Evolutionary conservation across 2,888 invertebrate species (phyloP), one percentile per base, ranked within the genome.

Genomic region (Macrostomum cliftonense): DNA sequence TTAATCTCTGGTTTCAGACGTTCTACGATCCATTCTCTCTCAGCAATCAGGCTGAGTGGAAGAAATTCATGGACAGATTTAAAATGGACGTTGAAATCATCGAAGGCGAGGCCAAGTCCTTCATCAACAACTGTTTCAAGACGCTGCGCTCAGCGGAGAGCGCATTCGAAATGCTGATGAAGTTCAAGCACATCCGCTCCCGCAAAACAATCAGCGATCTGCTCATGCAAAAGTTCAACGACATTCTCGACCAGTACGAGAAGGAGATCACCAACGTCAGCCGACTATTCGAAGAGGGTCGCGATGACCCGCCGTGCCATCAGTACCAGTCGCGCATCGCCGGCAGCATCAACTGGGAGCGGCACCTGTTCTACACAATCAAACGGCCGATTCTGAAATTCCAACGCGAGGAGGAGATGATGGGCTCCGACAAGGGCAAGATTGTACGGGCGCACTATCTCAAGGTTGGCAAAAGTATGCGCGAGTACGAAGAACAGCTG

Each of bases 301-400:
- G 63, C 42, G 64, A 67, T 2, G 57, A 75, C 54, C 83, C 83
- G 0, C 80, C 82, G 0, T 64, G 83, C 37, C 75, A 81, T 20
- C 77, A 79, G 50, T 77, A 82, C 61, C 81, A 83, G 58, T 82
- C 86, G 0, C 80, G 81, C 0, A 76, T 78, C n/a, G 79, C 82
- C 4, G 86, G 88, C 11, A 77, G 83, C 16, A 82, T 89, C 54
- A 81, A 79, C 65, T 89, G 88, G 88, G 80, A 80, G 13, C 75
- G 83, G 42, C 76, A 81, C 47, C 72, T 88, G 16, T 82, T 83
- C 61, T 77, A 79, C 57, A 78, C 79, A 56, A 75, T 89, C 58
- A 86, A 84, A 64, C 77, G 77, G 54, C 80, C 86, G 0, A 79
- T 86, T 20, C 71, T 86, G 59, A 78, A 77, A 50, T 86, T 87